Evolutionary conservation across 2,797 vertebrate genomes (phyloP), one percentile per base, ranked within the genome.

Genomic region (Sternarchorhynchus goeldii): DNA sequence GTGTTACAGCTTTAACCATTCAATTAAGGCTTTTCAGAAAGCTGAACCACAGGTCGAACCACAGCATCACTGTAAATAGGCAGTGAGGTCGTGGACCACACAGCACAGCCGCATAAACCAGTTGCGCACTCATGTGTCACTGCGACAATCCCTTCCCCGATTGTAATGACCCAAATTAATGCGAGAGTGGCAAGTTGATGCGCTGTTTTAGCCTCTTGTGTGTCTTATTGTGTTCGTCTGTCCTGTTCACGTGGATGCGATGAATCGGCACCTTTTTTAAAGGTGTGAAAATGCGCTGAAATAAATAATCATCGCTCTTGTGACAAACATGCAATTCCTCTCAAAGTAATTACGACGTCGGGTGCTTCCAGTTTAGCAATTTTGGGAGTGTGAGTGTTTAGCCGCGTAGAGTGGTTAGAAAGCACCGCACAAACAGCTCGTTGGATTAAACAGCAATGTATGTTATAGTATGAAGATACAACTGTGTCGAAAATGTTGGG

Each of bases 51-150:
- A 1, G 45, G 45, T 50, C 8, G 45, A 14, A 3, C 10, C 45
- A 14, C 25, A n/a, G n/a, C 53, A 10, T 8, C 10, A 10, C 64
- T 66, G 39, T 39, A 66, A 66, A 66, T 66, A 66, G 34, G n/a
- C 74, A 79, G 86, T 70, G 82, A 86, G 81, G 81, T 75, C 82
- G 65, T 1, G 69, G 84, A 82, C 79, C 34, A 50, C 18, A 29
- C 14, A 4, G 45, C 58, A 74, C 68, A 81, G 81, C 86, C 87
- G 86, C 80, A 87, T 88, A 75, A 84, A 84, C 79, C 83, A 87
- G 87, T 87, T 82, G 81, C 73, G 86, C 78, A 81, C 80, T 83
- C 81, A 86, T 84, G 85, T 90, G 85, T 76, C 84, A 71, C 17
- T 68, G n/a, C n/a, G 5, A 21, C 18, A 36, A 21, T 10, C 59